Evolutionary conservation across 2,888 invertebrate genomes (phyloP).

Genomic region (Drosophila conformis): DNA sequence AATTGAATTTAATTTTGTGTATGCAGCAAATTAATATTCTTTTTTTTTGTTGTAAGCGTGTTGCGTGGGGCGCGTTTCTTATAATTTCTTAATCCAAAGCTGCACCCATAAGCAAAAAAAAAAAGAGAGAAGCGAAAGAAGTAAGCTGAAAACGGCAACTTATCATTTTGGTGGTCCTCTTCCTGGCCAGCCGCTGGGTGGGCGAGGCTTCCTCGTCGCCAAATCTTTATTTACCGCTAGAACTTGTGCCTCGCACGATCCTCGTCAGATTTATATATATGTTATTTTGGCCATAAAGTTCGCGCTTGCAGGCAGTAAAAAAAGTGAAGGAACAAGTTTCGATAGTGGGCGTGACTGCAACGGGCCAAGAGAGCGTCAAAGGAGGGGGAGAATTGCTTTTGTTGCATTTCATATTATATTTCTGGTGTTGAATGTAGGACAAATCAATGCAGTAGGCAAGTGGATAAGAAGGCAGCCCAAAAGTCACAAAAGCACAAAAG

Average conservation of each 20-base stretch:
- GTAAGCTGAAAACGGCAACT: slow-evolving; percentile 26
- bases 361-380: slow-evolving; percentile 22
- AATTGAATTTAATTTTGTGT: slow-evolving; percentile 74
- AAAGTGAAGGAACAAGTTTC: slow-evolving; percentile 74
- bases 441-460: slow-evolving; percentile 76
- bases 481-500: slow-evolving; percentile 42
- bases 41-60: slow-evolving; percentile 27
- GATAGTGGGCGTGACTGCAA: slow-evolving; percentile 62
- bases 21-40: slow-evolving; percentile 73
- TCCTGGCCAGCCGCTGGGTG: slow-evolving; percentile 41
- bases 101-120: slow-evolving; percentile 44
- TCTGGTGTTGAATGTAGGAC: slow-evolving; percentile 43
- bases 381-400: slow-evolving; percentile 5
- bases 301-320: slow-evolving; percentile 70
- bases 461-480: slow-evolving; percentile 19
- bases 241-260: slow-evolving; percentile 56
- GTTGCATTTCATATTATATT: slow-evolving; percentile 22
- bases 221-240: slow-evolving; percentile 76
- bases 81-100: slow-evolving; percentile 73
- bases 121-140: slow-evolving; percentile 1
- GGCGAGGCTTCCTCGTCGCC: slow-evolving; percentile 65
- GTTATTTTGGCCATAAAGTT: slow-evolving; percentile 72
- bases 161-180: slow-evolving; percentile 72
- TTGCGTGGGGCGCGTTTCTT: slow-evolving; percentile 75
- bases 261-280: slow-evolving; percentile 50